Percentiles rank a stretch among this genome's conserved stretches.
phyloP scores from a whole-genome alignment of 2,888 invertebrate genomes.

The Eugnorisma glareosa region DNA sequence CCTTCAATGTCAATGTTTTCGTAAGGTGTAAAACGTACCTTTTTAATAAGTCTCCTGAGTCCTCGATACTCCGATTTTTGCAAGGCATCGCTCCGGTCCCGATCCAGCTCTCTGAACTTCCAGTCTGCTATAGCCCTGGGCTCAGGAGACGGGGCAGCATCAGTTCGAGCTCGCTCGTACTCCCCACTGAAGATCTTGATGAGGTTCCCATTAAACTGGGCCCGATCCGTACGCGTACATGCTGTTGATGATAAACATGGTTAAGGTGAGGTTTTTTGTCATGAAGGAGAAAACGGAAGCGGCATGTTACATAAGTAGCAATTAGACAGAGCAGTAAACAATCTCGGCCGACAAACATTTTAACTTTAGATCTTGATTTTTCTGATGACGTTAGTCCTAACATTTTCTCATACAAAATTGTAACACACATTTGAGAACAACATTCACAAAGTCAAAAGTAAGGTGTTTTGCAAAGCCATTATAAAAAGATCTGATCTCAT shows the following conservation, averaged over 20 bases:
- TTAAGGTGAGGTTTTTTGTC: neutral
- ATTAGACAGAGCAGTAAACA: neutral
- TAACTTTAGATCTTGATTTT: neutral
- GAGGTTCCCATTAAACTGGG: conserved; percentile 95
- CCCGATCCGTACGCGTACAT: conserved; percentile 94
- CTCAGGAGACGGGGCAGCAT: conserved; percentile 74
- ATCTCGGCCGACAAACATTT: neutral
- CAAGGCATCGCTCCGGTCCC: conserved; percentile 94
- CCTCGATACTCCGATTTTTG: conserved; percentile 96
- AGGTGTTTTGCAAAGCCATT: neutral
- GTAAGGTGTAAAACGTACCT: conserved; percentile 84
- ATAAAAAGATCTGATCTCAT: conserved; percentile 43
- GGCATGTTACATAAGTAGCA: neutral
- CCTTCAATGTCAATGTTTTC: neutral
- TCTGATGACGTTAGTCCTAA: neutral
- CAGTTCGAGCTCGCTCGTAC: conserved; percentile 89
- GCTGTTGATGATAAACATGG: conserved; percentile 77
- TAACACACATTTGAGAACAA: neutral
- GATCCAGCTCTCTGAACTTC: conserved; percentile 97
- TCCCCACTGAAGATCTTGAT: conserved; percentile 96
- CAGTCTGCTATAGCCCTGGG: conserved; percentile 94
- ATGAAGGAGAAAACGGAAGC: neutral
- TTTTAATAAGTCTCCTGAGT: conserved; percentile 95
- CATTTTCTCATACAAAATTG: neutral
- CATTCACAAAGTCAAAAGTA: conserved; percentile 11